Percentiles rank a stretch among this genome's conserved stretches.
Conservation (phyloP, 2,888 invertebrate species). For the Scaptomyza parva region DNA sequence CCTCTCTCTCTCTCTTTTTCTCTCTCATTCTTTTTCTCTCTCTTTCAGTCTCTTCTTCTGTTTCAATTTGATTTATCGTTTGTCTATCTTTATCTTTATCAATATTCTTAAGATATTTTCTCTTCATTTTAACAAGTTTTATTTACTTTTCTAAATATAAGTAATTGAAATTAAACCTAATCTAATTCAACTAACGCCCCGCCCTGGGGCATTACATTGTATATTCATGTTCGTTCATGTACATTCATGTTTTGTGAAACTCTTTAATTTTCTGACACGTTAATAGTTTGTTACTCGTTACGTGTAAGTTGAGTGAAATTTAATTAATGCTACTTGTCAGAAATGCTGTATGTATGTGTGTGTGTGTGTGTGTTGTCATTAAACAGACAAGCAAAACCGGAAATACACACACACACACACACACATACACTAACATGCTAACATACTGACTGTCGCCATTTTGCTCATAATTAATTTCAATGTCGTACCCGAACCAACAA, state of each 20-base stretch:
- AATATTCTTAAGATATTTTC: too few species aligned
- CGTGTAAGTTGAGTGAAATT: conserved; percentile 15
- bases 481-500: conserved; percentile 40
- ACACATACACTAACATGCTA: conserved; percentile 2
- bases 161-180: too few species aligned
- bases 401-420: neutral
- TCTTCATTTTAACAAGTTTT: too few species aligned
- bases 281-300: conserved; percentile 6
- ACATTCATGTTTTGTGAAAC: neutral
- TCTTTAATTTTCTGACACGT: conserved; percentile 9
- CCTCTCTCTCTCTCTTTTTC: neutral
- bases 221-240: neutral
- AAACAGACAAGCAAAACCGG: neutral
- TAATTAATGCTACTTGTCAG: conserved; percentile 47
- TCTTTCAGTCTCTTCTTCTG: neutral
- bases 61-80: neutral
- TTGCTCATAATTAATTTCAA: conserved; percentile 47
- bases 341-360: neutral
- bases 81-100: too few species aligned
- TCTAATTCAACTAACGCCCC: too few species aligned
- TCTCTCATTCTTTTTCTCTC: neutral
- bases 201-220: neutral
- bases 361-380: too few species aligned
- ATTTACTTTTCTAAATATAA: too few species aligned
- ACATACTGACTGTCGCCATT: neutral